Base-by-base conservation (phyloP, 2,113 vertebrate genomes). In the Sigmodon hispidus region DNA sequence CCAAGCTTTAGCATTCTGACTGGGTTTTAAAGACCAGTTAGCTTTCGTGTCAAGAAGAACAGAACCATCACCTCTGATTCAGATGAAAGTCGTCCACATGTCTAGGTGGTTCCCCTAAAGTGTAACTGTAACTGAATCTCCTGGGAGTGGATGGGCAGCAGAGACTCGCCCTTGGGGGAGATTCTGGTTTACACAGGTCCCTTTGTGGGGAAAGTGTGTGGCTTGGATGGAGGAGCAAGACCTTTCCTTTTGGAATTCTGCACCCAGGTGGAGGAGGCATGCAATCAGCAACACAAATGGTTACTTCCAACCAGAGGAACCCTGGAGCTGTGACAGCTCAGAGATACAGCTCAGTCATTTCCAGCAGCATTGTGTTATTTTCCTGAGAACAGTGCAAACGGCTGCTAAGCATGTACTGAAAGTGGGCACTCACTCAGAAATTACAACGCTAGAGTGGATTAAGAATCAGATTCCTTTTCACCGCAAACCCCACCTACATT, bases 401-500 rank as follows among this genome's bases (percentile, higher is more conserved):
- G 40, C 70, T 88, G 52, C 65, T 29, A 36, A 11, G 17, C 77
- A 70, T 43, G 22, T 40, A 89, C 43, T 65, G 72, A 76, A 84
- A 77, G 50, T n/a, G 31, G 57, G 36, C 19, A 36, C 48, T 70
- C 36, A 45, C 59, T 92, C 34, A 94, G 91, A 95, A 96, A 93
- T 83, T 22, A 92, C 95, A 94, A 87, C 40, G 65, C 73, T n/a
- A 40, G 19, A 76, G 75, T 55, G 77, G 85, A 92, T 83, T 77
- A 94, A 72, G 83, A 94, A 76, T 76, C 81, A 95, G 65, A 72
- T 91, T 92, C 55, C 83, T 48, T 31, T 50, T 94, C 81, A 87
- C 36, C 29, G 52, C 65, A 91, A 81, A 90, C 43, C 43, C 59
- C 94, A 77, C 77, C 76, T 86, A 96, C 59, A 50, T 76, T 92